Evolutionary conservation across 2,113 vertebrate species (phyloP).

Genomic region (Hippocampus abdominalis): DNA sequence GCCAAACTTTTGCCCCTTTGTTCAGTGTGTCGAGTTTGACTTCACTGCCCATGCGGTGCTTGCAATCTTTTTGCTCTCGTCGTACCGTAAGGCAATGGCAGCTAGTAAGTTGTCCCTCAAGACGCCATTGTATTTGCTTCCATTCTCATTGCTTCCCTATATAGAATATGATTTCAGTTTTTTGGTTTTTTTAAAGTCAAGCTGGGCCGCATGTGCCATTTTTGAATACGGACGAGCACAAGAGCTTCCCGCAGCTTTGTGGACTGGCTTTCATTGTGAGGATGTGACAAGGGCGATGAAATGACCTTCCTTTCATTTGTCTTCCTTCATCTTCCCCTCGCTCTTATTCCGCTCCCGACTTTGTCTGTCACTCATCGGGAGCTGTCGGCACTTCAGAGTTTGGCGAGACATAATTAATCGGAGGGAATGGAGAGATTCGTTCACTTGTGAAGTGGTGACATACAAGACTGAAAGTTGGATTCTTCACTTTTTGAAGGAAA

Average conservation of each 20-base stretch:
- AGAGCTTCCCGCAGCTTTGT: not conserved
- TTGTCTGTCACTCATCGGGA: constrained; percentile 55
- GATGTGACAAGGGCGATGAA: constrained; percentile 36
- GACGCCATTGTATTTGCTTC: not conserved
- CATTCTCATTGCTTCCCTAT: not conserved
- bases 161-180: not conserved
- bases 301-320: constrained; percentile 46
- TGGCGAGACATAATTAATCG: constrained; percentile 49
- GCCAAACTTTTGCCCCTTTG: no score
- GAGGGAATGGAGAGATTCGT: constrained; percentile 19
- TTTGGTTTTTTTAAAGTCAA: not conserved
- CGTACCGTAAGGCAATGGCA: no score
- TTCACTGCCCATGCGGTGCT: no score
- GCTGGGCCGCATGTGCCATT: not conserved
- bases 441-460: constrained; percentile 18
- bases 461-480: constrained; percentile 18
- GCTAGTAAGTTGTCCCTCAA: no score
- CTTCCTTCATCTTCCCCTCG: constrained; percentile 28
- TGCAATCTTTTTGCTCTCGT: no score
- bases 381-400: constrained; percentile 39
- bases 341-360: constrained; percentile 28
- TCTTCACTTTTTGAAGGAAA: constrained; percentile 14
- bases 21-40: no score
- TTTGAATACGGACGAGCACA: not conserved
- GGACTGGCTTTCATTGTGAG: constrained; percentile 17